These are phyloP conservation scores for Esperia sulphurella DNA, from an alignment of 2,888 invertebrate genomes.

Conservation along the genomic window DNA sequence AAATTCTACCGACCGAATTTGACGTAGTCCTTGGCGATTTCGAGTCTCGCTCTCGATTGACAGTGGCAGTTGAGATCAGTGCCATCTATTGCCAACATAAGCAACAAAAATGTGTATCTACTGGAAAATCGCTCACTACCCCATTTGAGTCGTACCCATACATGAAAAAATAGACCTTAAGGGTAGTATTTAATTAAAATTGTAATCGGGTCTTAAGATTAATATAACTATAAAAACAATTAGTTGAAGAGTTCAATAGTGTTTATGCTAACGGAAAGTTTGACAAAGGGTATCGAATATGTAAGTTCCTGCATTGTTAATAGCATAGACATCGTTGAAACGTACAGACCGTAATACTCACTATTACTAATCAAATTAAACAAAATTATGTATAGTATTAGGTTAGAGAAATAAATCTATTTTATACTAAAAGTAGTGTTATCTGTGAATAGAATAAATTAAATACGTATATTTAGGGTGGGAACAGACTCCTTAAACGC, in stretches of 20 bases:
- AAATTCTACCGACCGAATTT: no score
- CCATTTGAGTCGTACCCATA: no score
- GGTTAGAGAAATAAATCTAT: constrained; percentile 69
- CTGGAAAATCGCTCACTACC: no score
- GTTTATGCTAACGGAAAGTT: constrained; percentile 9
- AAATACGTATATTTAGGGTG: constrained; percentile 18
- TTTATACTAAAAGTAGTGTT: constrained; percentile 64
- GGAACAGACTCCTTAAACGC: background rate
- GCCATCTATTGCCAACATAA: no score
- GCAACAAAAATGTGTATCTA: no score
- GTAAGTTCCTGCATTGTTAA: constrained; percentile 3
- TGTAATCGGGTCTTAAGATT: constrained; percentile 7
- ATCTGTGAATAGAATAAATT: constrained; percentile 21
- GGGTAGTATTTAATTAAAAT: constrained; percentile 4
- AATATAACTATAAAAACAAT: constrained; percentile 1
- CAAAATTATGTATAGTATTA: constrained; percentile 51
- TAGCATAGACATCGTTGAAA: constrained; percentile 22
- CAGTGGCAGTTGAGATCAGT: no score
- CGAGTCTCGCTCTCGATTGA: no score
- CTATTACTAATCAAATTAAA: constrained; percentile 26
- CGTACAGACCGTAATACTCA: constrained; percentile 43
- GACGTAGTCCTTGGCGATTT: no score
- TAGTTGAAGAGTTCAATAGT: constrained; percentile 13
- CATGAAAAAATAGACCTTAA: constrained; percentile 1
- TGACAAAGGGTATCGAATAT: constrained; percentile 6